phyloP scores from a whole-genome alignment of 2,797 vertebrate species.

The Fringilla coelebs region DNA sequence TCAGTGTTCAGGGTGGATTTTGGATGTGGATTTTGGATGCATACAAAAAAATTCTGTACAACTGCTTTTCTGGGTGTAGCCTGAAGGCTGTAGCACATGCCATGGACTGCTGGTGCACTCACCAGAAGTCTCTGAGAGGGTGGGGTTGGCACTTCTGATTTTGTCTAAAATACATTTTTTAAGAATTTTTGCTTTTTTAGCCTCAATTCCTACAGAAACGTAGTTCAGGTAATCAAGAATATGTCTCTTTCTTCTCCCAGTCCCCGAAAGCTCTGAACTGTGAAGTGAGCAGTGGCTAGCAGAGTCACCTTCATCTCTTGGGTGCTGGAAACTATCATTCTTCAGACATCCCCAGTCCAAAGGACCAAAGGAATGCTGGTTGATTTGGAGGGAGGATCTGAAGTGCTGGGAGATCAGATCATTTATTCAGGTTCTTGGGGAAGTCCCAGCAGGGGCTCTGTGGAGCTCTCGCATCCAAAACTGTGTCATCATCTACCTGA shows the following conservation, averaged over 20 bases:
- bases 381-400: background rate
- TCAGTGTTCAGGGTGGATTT: background rate
- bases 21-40: background rate
- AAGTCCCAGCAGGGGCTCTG: background rate
- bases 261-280: background rate
- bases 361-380: background rate
- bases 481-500: background rate
- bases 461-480: background rate
- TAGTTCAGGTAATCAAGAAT: background rate
- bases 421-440: background rate
- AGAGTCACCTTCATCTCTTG: background rate
- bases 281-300: background rate
- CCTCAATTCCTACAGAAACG: background rate
- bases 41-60: background rate
- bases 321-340: background rate
- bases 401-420: background rate
- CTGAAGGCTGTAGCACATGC: background rate
- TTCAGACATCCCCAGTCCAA: background rate
- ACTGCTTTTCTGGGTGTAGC: background rate
- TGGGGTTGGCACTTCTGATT: background rate
- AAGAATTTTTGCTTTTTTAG: background rate
- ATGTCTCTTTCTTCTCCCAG: background rate
- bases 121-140: background rate
- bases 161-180: background rate
- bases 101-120: background rate